A percentile compares a stretch with the other conserved stretches of the same genome.
phyloP scores from a whole-genome alignment of 2,113 vertebrate species.

The Lampris megalopsis region DNA sequence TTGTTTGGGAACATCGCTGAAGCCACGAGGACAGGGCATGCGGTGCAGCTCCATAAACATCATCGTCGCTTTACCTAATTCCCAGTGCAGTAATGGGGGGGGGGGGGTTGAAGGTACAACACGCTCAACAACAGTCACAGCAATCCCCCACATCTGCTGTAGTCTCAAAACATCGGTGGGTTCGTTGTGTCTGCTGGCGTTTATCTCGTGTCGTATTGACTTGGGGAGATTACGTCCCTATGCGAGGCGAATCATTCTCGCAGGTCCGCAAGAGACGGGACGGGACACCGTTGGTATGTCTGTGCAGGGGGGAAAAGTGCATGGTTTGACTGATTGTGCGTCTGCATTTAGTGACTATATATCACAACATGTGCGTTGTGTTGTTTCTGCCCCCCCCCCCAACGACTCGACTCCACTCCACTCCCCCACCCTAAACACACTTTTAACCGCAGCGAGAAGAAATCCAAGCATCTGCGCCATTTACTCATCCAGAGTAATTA shows the following conservation, averaged over 20 bases:
- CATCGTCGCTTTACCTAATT: not conserved
- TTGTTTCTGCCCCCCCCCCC: conserved; percentile 32
- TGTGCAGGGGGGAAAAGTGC: not conserved
- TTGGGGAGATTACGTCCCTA: too few relatives aligned
- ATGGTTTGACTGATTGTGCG: not conserved
- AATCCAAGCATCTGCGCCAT: conserved; percentile 54
- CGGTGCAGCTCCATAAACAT: not conserved
- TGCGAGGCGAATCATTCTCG: too few relatives aligned
- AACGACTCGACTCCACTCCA: not conserved
- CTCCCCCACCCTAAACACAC: conserved; percentile 42
- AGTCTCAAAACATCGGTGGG: not conserved
- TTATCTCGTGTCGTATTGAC: too few relatives aligned
- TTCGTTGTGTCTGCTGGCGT: not conserved
- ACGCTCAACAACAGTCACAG: not conserved
- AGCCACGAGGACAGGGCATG: not conserved
- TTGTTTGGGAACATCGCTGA: conserved; percentile 3
- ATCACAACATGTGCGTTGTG: conserved; percentile 24
- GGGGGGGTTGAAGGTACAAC: not conserved
- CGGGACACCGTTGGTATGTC: not conserved
- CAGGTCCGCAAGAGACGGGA: not conserved
- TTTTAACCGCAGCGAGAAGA: conserved; percentile 49
- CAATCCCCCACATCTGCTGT: not conserved
- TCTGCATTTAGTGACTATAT: not conserved
- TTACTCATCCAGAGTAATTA: conserved; percentile 85
- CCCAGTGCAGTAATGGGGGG: conserved; percentile 19